These are phyloP conservation scores for Neomonachus schauinslandi DNA, from an alignment of 2,113 vertebrate genomes.

Conservation along the genomic window DNA sequence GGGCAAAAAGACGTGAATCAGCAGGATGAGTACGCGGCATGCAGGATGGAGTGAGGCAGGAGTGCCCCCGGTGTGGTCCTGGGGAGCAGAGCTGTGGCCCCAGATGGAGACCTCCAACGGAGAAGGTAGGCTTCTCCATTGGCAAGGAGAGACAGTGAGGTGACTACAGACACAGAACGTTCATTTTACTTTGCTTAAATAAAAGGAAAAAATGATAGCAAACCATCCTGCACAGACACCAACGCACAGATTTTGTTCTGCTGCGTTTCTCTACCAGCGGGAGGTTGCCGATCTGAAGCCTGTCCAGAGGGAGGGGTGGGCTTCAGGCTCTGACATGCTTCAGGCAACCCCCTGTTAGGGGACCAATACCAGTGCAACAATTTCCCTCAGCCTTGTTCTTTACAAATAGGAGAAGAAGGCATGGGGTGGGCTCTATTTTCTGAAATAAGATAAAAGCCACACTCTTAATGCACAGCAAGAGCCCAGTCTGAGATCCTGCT, in stretches of 20 bases:
- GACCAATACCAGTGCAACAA: background rate
- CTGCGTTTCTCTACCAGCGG: accelerated
- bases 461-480: background rate
- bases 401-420: background rate
- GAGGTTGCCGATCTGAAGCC: background rate
- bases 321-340: background rate
- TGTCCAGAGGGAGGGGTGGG: too few relatives aligned
- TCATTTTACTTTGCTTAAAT: background rate
- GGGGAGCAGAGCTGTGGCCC: too few relatives aligned
- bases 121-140: background rate
- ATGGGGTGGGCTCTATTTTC: background rate
- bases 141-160: background rate
- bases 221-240: background rate
- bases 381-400: background rate
- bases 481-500: background rate
- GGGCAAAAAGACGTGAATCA: conserved; percentile 68
- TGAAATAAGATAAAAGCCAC: background rate
- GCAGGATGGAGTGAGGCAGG: background rate
- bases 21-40: background rate
- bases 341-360: background rate
- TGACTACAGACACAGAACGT: background rate
- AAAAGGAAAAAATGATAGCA: background rate
- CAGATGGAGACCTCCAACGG: accelerated
- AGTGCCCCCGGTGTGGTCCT: accelerated
- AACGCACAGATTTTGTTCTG: background rate